A percentile compares a stretch with the other conserved stretches of the same genome.
phyloP scores from a whole-genome alignment of 2,797 vertebrate species.

The Cossypha caffra region DNA sequence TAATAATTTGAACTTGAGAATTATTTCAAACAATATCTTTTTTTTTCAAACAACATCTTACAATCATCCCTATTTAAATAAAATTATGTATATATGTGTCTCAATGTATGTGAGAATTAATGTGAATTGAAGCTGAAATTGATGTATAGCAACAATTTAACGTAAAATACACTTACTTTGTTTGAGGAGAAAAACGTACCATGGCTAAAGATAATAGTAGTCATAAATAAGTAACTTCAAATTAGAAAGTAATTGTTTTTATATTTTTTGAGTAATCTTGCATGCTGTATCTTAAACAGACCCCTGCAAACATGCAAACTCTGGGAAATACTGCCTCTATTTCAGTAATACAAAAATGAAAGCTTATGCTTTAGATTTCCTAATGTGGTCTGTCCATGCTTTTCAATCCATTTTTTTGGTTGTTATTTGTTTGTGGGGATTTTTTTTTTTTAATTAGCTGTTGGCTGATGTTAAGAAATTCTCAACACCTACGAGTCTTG shows the following conservation, averaged over 20 bases:
- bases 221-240: background rate
- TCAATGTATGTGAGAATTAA: background rate
- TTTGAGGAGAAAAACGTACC: background rate
- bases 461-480: background rate
- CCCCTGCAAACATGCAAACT: background rate
- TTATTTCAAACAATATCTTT: background rate
- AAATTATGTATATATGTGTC: accelerated
- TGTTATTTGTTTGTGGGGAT: background rate
- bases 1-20: background rate
- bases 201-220: background rate
- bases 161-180: background rate
- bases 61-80: background rate
- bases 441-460: background rate
- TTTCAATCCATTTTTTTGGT: background rate
- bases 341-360: background rate
- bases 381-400: background rate
- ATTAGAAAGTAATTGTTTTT: background rate
- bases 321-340: background rate
- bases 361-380: background rate
- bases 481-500: background rate
- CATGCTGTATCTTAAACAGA: background rate
- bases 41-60: background rate
- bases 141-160: background rate
- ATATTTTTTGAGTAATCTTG: background rate
- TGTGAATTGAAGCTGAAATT: background rate